Evolutionary conservation across 2,797 vertebrate species (phyloP).

Genomic region (Alauda arvensis): DNA sequence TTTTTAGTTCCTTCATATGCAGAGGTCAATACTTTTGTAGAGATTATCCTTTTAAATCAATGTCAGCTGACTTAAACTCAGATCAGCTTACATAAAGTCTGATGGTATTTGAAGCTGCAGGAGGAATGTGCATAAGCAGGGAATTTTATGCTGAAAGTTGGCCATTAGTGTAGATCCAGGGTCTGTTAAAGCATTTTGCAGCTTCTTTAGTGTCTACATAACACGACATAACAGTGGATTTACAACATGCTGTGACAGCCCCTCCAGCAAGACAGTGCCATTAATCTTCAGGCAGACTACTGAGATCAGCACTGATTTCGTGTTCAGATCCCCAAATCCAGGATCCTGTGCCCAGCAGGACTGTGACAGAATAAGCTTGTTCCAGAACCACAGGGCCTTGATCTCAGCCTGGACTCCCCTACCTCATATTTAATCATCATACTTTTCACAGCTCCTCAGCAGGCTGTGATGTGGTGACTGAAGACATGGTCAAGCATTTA

Average conservation of each 20-base stretch:
- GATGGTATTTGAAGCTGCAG: conserved; percentile 26
- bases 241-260: conserved; percentile 14
- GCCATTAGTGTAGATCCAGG: background rate
- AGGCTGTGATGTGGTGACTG: background rate
- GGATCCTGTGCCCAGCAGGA: background rate
- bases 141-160: conserved; percentile 23
- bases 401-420: background rate
- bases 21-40: conserved; percentile 49
- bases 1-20: conserved; percentile 22
- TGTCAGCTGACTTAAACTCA: conserved; percentile 16
- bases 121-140: background rate
- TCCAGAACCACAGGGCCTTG: background rate
- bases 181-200: conserved; percentile 8
- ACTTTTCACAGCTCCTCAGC: background rate
- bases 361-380: background rate
- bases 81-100: conserved; percentile 38
- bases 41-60: conserved; percentile 51
- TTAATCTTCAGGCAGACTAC: background rate
- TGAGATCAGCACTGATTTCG: background rate
- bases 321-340: background rate
- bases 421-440: background rate
- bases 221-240: background rate
- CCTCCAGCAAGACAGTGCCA: background rate
- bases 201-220: background rate
- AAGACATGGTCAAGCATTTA: background rate